Evolutionary conservation across 2,113 vertebrate species (phyloP), one percentile per base, ranked within the genome.

Genomic region (Percopsis transmontana): DNA sequence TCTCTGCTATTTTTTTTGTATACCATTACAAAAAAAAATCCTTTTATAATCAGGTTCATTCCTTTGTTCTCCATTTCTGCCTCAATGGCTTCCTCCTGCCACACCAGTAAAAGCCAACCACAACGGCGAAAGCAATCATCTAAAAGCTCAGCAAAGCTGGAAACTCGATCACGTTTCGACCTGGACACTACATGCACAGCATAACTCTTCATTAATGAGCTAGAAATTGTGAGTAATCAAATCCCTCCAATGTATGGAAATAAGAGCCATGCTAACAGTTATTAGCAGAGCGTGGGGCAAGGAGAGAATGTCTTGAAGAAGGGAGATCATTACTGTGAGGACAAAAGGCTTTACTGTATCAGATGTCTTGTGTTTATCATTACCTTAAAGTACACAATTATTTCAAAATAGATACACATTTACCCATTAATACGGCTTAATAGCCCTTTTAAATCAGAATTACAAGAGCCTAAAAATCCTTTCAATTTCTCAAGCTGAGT

Each of bases 141-240:
- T 82, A 77, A 81, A 84, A 86, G 86, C 82, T 86, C 82, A 79
- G 79, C 42, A 42, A 78, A 73, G 77, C 81, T 74, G 56, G 81
- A 71, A 81, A 81, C 84, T 85, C 85, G 85, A 86, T 87, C 84
- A 70, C 53, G 82, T 88, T 88, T 84, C 85, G 79, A 58, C 81
- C 55, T 60, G 77, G 69, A 86, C 79, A 81, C 85, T 88, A 82
- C 71, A 72, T 83, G 81, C 73, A 79, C 85, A 42, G 69, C 84
- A 70, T 86, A 82, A 77, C 80, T 88, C 80, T 85, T 76, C 83
- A 83, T 90, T 91, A 91, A 91, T 90, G 89, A 90, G 79, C 80
- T 88, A 83, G 87, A 87, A 91, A 89, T 77, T 64, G 79, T 70
- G 78, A 72, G 86, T 90, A 84, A 91, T 92, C 88, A 87, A 85